Evolutionary conservation across 2,888 invertebrate genomes (phyloP), one percentile per base, ranked within the genome.

Genomic region (Hydraecia micacea): DNA sequence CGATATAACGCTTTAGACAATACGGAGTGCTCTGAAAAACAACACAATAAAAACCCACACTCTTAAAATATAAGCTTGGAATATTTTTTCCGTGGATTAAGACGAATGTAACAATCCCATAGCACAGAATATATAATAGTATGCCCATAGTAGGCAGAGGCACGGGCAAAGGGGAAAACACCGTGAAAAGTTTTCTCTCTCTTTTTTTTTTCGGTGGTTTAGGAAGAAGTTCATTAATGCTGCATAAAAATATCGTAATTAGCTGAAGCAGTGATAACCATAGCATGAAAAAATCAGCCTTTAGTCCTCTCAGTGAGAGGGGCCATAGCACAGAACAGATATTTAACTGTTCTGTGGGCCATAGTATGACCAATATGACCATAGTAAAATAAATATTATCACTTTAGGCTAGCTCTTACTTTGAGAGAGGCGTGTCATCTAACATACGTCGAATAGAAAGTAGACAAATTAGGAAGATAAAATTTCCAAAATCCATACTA

Each of bases 11-110:
- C 55, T 73, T 32, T 7, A 73, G 70, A 75, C 46, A 75, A 25
- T 75, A 67, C 32, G 7, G 9, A 73, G 68, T 52, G 18, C 52
- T 75, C 36, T 77, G 18, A 76, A 68, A 81, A 81, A 62, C 60
- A 39, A 76, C 4, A 58, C 28, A 58, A 52, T 39, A 73, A 68
- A 66, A 60, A 62, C n/a, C 21, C 46, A 67, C 36, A 36, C 25
- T 65, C n/a, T n/a, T 18, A 60, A 67, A 62, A 52, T 15, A 73
- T 55, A 32, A 42, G 49, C 25, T 18, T 28, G 15, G 9, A 79
- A 32, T 52, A 21, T 36, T 52, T 18, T 42, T 46, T 15, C 4
- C 11, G 39, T 55, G 36, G 3, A 32, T 32, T 9, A 52, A n/a
- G 32, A n/a, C 32, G 7, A 49, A 39, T 67, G 0, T 60, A 28